Evolutionary conservation across 2,888 invertebrate genomes (phyloP), one percentile per base, ranked within the genome.

Genomic region (Trichacis sp.): DNA sequence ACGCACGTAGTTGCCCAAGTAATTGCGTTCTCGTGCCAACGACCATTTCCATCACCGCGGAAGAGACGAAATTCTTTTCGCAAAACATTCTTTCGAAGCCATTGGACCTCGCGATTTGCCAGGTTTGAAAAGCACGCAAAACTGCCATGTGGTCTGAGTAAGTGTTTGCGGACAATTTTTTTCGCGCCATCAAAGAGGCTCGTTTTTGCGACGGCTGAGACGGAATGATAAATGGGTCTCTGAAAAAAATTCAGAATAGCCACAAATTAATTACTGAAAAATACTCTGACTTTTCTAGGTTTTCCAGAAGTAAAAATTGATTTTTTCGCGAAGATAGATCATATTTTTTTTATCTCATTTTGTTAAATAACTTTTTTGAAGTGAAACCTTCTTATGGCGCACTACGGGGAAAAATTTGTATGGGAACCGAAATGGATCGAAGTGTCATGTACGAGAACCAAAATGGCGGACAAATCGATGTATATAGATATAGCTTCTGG

Each of bases 131-230:
- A 0, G 93, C 92, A 60, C 93, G 85, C 2, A 98, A 84, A 51
- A 96, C 86, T 4, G 92, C 90, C 89, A 97, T 91, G 78, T 98
- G 97, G 82, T 99, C 98, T 69, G 97, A 97, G 75, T 88, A 91
- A 5, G 93, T 90, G 18, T 91, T 90, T 0, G 90, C 89, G 0
- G 93, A 89, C 68, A 97, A 90, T 54, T 90, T 88, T 68, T 90
- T 90, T 14, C 93, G 87, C 6, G 86, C 87, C 1, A 88, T 86
- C 46, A 86, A 79, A 12, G 91, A 90, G 0, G 89, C 89, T 30
- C 87, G 85, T 79, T 89, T 89, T 73, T 92, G 87, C 12, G 89
- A 89, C 0, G 92, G 91, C 69, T 91, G 89, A 52, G 88, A 84
- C 1, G 96, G 93, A 61, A 96, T 86, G 64, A 91, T 87, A 79